Base-by-base conservation (phyloP, 2,888 invertebrate genomes). In the Rhingia campestris region DNA sequence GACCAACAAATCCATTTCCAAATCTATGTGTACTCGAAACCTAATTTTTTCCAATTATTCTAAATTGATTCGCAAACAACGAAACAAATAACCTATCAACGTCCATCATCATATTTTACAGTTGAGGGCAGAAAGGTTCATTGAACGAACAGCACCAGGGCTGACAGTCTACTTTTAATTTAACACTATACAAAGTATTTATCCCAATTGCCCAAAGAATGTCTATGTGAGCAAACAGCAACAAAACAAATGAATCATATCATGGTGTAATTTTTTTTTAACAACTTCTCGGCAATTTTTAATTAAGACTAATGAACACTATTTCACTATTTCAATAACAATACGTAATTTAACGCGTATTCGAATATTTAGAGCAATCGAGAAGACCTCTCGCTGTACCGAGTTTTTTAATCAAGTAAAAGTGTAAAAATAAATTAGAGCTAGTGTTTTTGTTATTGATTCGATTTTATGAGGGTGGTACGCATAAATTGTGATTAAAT, bases 261-360 rank as follows among this genome's bases (percentile, higher is more conserved):
- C 5, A 2, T 22, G 2, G 22, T 22, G 22, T 22, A 22, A 22
- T 45, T 33, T 51, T 33, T 64, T 70, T 6, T 58, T 12, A 66
- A 80, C 64, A 70, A 72, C 70, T 84, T 80, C 74, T 47, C 59
- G 75, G 74, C 70, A 80, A 79, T 75, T 75, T 75, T 75, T 80
- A 84, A 84, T 84, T 80, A 80, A 84, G 69, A 80, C 75, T 80
- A 84, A 84, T 84, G 80, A 84, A 84, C 53, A 58, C 74, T 70
- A 69, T 84, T 74, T 74, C 64, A 84, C 54, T 22, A 53, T 63
- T 22, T 59, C 76, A 61, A 72, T 72, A 67, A 76, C 39, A 80
- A 70, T 61, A 47, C 66, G 54, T 56, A 22, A 45, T 39, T 14
- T n/a, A 66, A 41, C 41, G 14, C 47, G 9, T 39, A 35, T 64